A percentile compares a stretch with the other conserved stretches of the same genome.
These are phyloP conservation scores for Zelostemma sp. DNA, from an alignment of 1,140 invertebrate genomes.

Conservation along the genomic window DNA sequence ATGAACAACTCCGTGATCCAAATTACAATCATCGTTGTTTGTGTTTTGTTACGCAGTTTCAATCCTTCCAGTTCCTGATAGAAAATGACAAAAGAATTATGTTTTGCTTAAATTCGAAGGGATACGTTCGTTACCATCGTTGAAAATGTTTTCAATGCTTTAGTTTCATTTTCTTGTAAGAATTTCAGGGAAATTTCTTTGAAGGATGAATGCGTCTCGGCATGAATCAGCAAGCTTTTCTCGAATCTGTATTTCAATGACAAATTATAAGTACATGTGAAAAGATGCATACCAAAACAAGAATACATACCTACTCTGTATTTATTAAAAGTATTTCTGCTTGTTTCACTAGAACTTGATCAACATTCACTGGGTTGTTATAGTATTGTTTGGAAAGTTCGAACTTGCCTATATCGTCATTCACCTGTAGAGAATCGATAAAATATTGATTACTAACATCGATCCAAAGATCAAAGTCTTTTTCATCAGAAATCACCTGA, in stretches of 20 bases:
- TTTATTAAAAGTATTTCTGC: constrained; percentile 90
- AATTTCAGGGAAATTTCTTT: constrained; percentile 96
- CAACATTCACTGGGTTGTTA: constrained; percentile 82
- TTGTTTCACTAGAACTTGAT: constrained; percentile 89
- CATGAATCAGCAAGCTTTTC: constrained; percentile 88
- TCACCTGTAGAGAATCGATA: constrained; percentile 74
- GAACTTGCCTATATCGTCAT: constrained; percentile 89
- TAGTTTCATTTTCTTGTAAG: constrained; percentile 83
- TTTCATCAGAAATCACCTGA: constrained; percentile 76
- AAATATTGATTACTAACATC: constrained; percentile 11
- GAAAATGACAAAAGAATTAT: constrained; percentile 15
- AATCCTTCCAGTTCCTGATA: constrained; percentile 72
- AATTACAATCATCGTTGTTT: constrained; percentile 91
- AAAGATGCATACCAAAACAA: background rate
- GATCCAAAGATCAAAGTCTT: constrained; percentile 1
- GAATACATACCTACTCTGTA: constrained; percentile 73
- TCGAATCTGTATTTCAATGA: constrained; percentile 72
- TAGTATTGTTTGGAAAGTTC: constrained; percentile 88
- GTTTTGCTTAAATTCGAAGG: constrained; percentile 51
- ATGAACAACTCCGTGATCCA: constrained; percentile 95
- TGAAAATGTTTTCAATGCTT: constrained; percentile 89
- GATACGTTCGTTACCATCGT: constrained; percentile 74
- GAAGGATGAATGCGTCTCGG: constrained; percentile 91
- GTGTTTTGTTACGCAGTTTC: constrained; percentile 77
- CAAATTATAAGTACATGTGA: background rate